These are phyloP conservation scores for Pararge aegeria DNA, from an alignment of 1,140 invertebrate species.

Conservation along the genomic window DNA sequence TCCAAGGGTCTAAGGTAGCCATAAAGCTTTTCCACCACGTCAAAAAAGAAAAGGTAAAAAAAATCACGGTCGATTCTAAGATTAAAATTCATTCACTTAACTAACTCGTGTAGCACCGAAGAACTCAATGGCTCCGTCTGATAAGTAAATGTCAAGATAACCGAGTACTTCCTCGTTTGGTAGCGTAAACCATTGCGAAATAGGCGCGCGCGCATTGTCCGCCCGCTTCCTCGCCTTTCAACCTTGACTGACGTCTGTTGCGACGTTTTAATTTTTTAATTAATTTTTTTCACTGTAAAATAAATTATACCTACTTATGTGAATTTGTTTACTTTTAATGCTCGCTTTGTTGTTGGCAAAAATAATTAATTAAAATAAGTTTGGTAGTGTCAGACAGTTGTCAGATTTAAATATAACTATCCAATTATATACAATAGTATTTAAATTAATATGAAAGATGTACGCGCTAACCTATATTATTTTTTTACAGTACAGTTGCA, in stretches of 20 bases:
- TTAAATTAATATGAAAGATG: too few species aligned
- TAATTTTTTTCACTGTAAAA: not conserved
- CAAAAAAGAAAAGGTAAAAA: not conserved
- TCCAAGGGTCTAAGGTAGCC: too few species aligned
- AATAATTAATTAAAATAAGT: too few species aligned
- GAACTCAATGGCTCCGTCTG: slow-evolving; percentile 16
- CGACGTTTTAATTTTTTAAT: slow-evolving; percentile 12
- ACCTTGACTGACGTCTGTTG: slow-evolving; percentile 44
- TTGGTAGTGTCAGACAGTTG: too few species aligned
- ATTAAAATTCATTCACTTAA: not conserved
- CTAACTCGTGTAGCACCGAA: not conserved
- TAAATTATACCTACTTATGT: too few species aligned
- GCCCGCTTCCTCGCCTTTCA: slow-evolving; percentile 44
- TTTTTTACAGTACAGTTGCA: too few species aligned
- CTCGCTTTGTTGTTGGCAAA: too few species aligned
- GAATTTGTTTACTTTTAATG: too few species aligned
- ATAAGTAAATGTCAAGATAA: slow-evolving; percentile 44
- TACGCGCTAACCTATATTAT: too few species aligned
- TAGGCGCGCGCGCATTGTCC: slow-evolving; percentile 47
- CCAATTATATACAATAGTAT: too few species aligned
- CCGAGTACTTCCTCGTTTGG: slow-evolving; percentile 43
- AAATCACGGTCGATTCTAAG: not conserved
- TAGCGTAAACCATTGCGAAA: slow-evolving; percentile 43
- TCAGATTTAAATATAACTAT: too few species aligned
- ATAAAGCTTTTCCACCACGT: too few species aligned